Evolutionary conservation across 2,797 vertebrate species (phyloP), one percentile per base, ranked within the genome.

Genomic region (Periophthalmus magnuspinnatus): DNA sequence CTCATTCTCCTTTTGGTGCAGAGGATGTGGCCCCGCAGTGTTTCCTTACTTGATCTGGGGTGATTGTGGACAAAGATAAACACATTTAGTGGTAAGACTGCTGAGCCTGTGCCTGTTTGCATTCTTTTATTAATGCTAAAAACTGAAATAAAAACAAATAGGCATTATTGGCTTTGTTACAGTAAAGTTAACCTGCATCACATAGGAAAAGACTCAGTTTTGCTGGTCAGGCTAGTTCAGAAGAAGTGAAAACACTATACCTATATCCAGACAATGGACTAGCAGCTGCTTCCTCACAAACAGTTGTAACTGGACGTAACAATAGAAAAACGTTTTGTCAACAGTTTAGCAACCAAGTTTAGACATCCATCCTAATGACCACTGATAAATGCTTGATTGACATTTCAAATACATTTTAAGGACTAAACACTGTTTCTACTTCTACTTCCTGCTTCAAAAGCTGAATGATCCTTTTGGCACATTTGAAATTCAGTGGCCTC

Each of bases 271-370:
- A 84, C 84, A 88, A 82, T 83, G 64, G 79, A 57, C 36, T 7
- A 69, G 71, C 89, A 89, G 78, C 85, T 89, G 89, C 73, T 89
- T 90, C 88, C 88, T 89, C 80, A 68, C 33, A 24, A 64, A 87
- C 82, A 84, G 82, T 75, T 57, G 55, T 28, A 24, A 17, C 55
- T 54, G 66, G 45, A 77, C 33, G 24, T 61, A 71, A 58, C 9
- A 24, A 33, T 0, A 45, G 13, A 45, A 45, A 13, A 41, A 41
- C 45, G 41, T 45, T 45, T 45, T 16, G 41, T 45, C 41, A 5
- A 5, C 41, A 45, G 10, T 45, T 14, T 45, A 45, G 14, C 41
- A 28, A 14, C 41, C 41, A 21, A 2, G 19, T 52, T 52, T 8
- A 21, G 50, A 52, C 8, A 10, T 52, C 1, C 19, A 52, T 45